These are phyloP conservation scores for Drosophila ohnishii DNA, from an alignment of 1,140 invertebrate species.

Conservation along the genomic window DNA sequence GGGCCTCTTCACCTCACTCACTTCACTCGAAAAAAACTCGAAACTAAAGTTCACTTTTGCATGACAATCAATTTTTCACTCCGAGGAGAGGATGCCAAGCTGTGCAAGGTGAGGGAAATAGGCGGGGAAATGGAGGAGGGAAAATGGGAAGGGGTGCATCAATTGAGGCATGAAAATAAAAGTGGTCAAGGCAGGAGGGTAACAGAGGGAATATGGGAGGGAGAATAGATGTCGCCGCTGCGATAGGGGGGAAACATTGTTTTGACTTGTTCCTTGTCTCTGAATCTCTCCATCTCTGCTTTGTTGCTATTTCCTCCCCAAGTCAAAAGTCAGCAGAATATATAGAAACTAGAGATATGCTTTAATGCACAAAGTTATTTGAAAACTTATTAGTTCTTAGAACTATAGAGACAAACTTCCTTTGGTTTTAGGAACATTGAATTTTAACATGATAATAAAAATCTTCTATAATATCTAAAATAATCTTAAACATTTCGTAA, in stretches of 20 bases:
- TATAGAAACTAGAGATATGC: neutral
- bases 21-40: conserved; percentile 50
- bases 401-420: neutral
- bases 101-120: conserved; percentile 10
- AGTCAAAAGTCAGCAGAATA: neutral
- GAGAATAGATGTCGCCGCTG: conserved; percentile 20
- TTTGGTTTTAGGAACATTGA: neutral
- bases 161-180: conserved; percentile 82
- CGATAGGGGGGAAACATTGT: conserved; percentile 33
- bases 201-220: neutral
- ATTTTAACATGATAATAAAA: neutral
- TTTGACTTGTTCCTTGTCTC: conserved; percentile 55
- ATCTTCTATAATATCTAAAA: neutral
- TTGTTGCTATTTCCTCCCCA: conserved; percentile 43
- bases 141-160: conserved; percentile 45
- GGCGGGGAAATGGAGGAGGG: conserved; percentile 8
- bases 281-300: conserved; percentile 41
- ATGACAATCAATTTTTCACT: conserved; percentile 76
- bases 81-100: neutral
- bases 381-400: neutral
- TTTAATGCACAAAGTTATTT: neutral
- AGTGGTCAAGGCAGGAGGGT: conserved; percentile 60
- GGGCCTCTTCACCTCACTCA: conserved; percentile 63
- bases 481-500: neutral
- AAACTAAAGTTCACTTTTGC: conserved; percentile 76